phyloP scores from a whole-genome alignment of 2,113 vertebrate species.

The Ptyas mucosa region DNA sequence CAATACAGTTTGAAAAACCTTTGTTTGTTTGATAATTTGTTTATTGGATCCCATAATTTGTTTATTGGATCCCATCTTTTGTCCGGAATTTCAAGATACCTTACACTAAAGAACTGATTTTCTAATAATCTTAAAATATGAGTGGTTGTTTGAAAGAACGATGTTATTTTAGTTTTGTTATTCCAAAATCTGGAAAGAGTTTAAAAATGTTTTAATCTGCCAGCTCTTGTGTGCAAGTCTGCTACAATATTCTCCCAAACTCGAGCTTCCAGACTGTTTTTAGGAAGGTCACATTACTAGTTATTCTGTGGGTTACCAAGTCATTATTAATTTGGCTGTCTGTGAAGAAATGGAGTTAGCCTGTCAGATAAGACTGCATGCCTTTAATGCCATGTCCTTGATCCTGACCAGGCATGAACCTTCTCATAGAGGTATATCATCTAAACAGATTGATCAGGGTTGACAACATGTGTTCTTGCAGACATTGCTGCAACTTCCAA shows the following conservation, averaged over 20 bases:
- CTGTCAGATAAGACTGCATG: background rate
- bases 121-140: background rate
- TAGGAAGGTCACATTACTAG: background rate
- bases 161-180: background rate
- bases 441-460: background rate
- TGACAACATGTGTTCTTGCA: background rate
- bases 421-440: background rate
- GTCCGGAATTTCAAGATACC: background rate
- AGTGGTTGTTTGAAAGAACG: background rate
- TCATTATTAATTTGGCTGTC: background rate
- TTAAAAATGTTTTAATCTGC: background rate
- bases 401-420: background rate
- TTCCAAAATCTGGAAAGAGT: background rate
- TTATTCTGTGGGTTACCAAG: background rate
- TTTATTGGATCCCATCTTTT: background rate
- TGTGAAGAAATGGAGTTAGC: background rate
- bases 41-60: background rate
- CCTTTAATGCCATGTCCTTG: background rate
- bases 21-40: background rate
- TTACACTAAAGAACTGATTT: background rate
- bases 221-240: background rate
- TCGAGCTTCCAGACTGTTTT: background rate
- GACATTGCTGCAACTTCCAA: background rate
- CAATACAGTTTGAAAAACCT: background rate
- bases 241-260: background rate